Evolutionary conservation across 2,113 vertebrate genomes (phyloP), one percentile per base, ranked within the genome.

Genomic region (Merops nubicus): DNA sequence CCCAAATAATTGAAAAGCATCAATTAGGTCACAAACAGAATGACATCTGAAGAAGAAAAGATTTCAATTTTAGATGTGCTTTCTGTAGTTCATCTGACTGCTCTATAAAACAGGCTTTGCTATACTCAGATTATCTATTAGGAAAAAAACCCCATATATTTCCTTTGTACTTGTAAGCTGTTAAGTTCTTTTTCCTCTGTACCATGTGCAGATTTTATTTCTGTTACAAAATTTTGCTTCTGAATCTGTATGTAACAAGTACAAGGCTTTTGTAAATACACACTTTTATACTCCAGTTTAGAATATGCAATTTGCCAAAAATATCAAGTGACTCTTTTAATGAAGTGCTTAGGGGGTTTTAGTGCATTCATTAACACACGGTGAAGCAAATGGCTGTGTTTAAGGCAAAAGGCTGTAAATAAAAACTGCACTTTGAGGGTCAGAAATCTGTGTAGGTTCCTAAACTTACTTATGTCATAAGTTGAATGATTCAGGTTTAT

Each of bases 401-500:
- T 83, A 69, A 56, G 82, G 78, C 48, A 85, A 85, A 80, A 72
- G 45, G 5, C 51, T 75, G 63, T 93, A 85, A 93, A 87, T 62
- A 68, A 64, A 89, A 84, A 91, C 81, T 84, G 21, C 29, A 42
- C 63, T 95, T 80, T 65, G 7, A 82, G 60, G 28, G 33, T 63
- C 83, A 97, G 48, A 60, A 95, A 79, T 85, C 34, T 81, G 45
- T 62, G 33, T 91, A 45, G 40, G 76, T 38, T 90, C 85, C 59
- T 94, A 91, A 95, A 91, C 63, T 83, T 95, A 54, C 75, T 73
- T 47, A 82, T 85, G 80, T 83, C 70, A 14, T 75, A 84, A 97
- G 73, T 77, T 65, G 87, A 97, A 54, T 91, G 85, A 92, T 97
- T 98, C 69, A 90, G 91, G 92, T 91, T 97, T 97, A 88, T 97